A percentile compares a stretch with the other conserved stretches of the same genome.
phyloP scores from a whole-genome alignment of 1,140 invertebrate genomes.

The Brachystomella parvula region DNA sequence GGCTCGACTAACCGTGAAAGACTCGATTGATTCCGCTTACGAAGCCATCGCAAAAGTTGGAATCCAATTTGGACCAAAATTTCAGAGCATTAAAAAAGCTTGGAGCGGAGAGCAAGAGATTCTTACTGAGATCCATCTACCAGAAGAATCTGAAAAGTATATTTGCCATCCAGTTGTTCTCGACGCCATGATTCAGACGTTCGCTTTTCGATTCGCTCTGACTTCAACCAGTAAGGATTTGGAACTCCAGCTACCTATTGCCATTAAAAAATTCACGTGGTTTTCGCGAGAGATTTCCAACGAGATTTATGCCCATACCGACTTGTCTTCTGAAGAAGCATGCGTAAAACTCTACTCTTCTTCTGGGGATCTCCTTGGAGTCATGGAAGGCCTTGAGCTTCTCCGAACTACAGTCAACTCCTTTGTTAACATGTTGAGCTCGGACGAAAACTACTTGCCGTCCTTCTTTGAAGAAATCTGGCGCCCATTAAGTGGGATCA shows the following conservation, averaged over 20 bases:
- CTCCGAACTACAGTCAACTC: neutral
- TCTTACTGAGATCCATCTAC: neutral
- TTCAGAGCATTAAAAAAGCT: neutral
- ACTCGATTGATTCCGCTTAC: neutral
- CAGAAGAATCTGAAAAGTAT: neutral
- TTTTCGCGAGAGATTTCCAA: neutral
- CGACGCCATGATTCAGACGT: conserved; percentile 14
- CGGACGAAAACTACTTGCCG: neutral
- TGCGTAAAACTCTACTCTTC: neutral
- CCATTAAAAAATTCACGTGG: neutral
- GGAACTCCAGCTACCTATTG: neutral
- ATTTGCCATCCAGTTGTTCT: conserved; percentile 9
- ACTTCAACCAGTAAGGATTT: neutral
- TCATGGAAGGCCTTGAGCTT: conserved; percentile 8
- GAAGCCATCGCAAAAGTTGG: neutral
- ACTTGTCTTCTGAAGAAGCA: neutral
- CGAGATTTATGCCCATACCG: neutral
- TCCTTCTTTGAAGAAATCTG: neutral
- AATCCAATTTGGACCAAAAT: conserved; percentile 7
- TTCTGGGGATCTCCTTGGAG: neutral
- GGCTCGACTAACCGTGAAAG: neutral
- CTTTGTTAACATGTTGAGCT: neutral
- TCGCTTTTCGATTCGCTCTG: neutral
- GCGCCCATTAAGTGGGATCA: neutral
- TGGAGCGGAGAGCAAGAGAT: neutral